A percentile compares a stretch with the other conserved stretches of the same genome.
phyloP scores from a whole-genome alignment of 2,113 vertebrate genomes.

The Conger conger region DNA sequence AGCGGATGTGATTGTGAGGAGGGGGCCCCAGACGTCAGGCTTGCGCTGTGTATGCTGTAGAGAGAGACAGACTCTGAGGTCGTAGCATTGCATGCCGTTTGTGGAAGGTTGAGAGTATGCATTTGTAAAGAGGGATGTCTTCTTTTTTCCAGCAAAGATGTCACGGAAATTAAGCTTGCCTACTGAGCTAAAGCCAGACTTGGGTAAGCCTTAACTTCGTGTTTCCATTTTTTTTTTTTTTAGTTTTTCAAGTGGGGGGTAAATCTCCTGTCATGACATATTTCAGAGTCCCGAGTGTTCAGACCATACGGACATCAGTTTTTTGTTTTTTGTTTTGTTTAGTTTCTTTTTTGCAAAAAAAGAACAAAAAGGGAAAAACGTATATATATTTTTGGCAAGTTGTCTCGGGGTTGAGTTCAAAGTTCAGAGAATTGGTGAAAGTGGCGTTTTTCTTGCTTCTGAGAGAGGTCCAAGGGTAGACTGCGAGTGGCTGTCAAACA shows the following conservation, averaged over 20 bases:
- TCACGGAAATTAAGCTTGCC: conserved; percentile 99
- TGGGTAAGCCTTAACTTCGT: conserved; percentile 91
- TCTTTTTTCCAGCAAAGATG: conserved; percentile 99
- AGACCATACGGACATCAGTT: background rate
- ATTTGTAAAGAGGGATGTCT: conserved; percentile 90
- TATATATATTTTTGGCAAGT: background rate
- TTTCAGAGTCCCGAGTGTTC: background rate
- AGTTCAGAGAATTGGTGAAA: background rate
- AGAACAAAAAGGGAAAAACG: background rate
- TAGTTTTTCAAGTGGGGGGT: background rate
- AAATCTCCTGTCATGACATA: background rate
- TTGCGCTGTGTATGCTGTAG: background rate
- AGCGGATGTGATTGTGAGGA: background rate
- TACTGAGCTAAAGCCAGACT: conserved; percentile 99
- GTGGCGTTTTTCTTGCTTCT: background rate
- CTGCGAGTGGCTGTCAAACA: background rate
- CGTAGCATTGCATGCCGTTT: conserved; percentile 71
- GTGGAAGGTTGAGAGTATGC: conserved; percentile 63
- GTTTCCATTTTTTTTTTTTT: conserved; percentile 52
- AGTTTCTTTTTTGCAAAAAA: background rate
- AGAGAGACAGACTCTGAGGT: conserved; percentile 27
- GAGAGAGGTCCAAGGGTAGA: background rate
- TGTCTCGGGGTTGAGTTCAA: background rate
- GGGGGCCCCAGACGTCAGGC: background rate
- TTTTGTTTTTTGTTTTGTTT: background rate